phyloP scores from a whole-genome alignment of 2,888 invertebrate species.

The Mythimna impura region DNA sequence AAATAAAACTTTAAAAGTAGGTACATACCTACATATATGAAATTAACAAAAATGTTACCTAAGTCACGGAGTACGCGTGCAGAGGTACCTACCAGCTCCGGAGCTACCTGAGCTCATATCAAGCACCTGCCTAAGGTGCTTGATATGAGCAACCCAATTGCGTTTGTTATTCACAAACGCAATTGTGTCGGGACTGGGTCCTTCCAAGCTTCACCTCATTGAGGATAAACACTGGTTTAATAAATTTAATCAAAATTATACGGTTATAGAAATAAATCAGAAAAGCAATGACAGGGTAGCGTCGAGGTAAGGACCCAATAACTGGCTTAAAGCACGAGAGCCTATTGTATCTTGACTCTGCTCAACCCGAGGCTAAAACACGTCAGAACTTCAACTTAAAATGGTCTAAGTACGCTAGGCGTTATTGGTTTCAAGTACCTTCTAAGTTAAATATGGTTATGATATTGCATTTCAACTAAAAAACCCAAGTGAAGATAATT shows the following conservation, averaged over 20 bases:
- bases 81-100: too few species aligned
- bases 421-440: conserved; percentile 31
- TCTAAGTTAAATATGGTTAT: not conserved
- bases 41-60: too few species aligned
- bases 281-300: not conserved
- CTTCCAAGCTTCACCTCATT: not conserved
- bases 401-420: not conserved
- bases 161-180: not conserved
- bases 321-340: too few species aligned
- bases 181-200: not conserved
- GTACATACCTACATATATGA: too few species aligned
- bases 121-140: too few species aligned
- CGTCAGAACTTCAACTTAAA: not conserved
- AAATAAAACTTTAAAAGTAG: conserved; percentile 2
- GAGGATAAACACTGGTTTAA: not conserved
- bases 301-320: not conserved
- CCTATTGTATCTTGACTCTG: too few species aligned
- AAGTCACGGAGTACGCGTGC: too few species aligned
- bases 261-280: not conserved
- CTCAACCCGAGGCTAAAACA: too few species aligned
- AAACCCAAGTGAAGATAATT: not conserved
- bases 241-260: not conserved
- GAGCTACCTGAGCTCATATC: too few species aligned
- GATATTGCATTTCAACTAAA: conserved; percentile 3
- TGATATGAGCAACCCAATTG: not conserved